Base-by-base conservation (phyloP, 1,140 invertebrate genomes). In the Bombus sibiricus region DNA sequence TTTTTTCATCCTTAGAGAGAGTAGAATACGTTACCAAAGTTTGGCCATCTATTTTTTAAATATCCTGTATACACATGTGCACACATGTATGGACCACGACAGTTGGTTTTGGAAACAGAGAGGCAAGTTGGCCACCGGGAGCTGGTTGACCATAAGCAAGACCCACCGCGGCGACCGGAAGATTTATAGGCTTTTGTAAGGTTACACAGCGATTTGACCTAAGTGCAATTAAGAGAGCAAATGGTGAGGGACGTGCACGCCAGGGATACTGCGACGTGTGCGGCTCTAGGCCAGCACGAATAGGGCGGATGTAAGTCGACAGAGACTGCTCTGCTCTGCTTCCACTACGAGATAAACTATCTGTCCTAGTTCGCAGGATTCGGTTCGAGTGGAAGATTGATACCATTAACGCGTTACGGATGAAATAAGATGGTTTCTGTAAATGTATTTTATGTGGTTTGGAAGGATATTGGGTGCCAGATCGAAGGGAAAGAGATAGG, bases 101-200 rank as follows among this genome's bases (percentile, higher is more conserved):
- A 62, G 41, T 43, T 79, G 68, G 59, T 66, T 66, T 59, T 13
- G 86, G 77, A 86, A 86, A 84, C 81, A 32, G 3, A 6, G 22
- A 22, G 62, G 43, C 81, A 59, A 79, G 57, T 66, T 39, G 34
- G 41, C 64, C 69, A 76, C 34, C 83, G 82, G 28, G 43, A 59
- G 64, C 34, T 66, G 47, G 76, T 81, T 90, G 87, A 90, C 80
- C 83, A 41, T 81, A 47, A 28, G 22, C 66, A 80, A 83, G 86
- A 90, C 80, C 68, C 66, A 47, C 66, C 64, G 34, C 80, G 80
- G 72, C 73, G 85, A 62, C n/a, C 43, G 28, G 32, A 77, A 83
- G 85, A 86, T 86, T 86, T 86, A 86, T 83, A 83, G 85, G 32
- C 81, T 83, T 83, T 86, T 71, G 80, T 86, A 86, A 86, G 81